phyloP scores from a whole-genome alignment of 35 echinoderm and acorn worm species.

The Strongylocentrotus purpuratus region DNA sequence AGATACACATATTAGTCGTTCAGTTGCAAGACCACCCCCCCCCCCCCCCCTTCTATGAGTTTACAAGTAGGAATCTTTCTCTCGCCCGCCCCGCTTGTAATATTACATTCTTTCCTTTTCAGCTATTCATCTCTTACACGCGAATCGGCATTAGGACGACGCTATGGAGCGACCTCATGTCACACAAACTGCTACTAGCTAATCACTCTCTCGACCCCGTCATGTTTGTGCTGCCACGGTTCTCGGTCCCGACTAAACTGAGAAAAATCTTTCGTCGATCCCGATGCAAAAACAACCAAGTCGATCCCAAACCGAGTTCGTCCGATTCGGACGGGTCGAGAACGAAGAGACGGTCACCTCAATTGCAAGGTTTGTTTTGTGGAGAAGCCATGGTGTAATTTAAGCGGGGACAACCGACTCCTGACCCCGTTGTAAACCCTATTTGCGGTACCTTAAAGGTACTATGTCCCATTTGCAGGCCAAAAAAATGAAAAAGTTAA shows the following conservation, averaged over 20 bases:
- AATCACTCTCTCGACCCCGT: conserved; percentile 41
- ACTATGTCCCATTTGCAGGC: no score
- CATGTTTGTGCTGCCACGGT: neutral
- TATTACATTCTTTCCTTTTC: neutral
- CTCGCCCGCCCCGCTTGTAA: neutral
- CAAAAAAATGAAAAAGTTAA: no score
- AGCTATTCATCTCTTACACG: neutral
- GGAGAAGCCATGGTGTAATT: neutral
- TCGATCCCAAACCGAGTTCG: neutral
- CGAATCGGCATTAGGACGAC: neutral
- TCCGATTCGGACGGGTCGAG: no score
- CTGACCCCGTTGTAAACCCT: no score
- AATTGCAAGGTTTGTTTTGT: neutral
- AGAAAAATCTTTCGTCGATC: neutral
- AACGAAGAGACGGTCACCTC: no score
- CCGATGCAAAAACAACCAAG: neutral
- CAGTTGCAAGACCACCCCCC: no score
- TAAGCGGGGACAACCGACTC: neutral
- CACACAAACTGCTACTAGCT: neutral
- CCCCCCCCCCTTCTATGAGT: no score
- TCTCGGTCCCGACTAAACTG: neutral
- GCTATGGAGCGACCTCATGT: neutral
- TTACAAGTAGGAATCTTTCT: neutral
- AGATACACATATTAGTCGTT: no score
- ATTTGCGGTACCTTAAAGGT: no score